Evolutionary conservation across 2,888 invertebrate genomes (phyloP).

Genomic region (Scrobipalpa costella): DNA sequence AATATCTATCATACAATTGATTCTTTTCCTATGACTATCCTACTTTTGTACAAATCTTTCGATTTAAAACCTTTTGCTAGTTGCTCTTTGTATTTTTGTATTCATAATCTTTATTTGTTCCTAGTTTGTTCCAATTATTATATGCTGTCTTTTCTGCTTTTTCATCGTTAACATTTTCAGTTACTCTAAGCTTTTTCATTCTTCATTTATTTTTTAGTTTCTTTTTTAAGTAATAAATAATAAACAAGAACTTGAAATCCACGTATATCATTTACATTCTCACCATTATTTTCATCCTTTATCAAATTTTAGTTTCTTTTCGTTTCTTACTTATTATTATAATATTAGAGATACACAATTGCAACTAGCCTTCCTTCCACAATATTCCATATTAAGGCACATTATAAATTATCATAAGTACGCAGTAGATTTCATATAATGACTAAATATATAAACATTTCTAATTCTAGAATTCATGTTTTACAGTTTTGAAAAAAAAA

Average conservation of each 20-base stretch:
- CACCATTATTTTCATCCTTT: too few relatives aligned
- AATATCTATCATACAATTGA: constrained; percentile 23
- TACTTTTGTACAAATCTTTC: constrained; percentile 51
- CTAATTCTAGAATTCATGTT: neutral
- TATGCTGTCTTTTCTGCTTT: neutral
- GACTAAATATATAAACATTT: neutral
- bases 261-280: too few relatives aligned
- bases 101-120: neutral
- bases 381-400: constrained; percentile 22
- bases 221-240: too few relatives aligned
- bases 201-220: too few relatives aligned
- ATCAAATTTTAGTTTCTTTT: too few relatives aligned
- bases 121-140: neutral
- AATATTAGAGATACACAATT: too few relatives aligned
- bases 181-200: neutral
- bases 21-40: constrained; percentile 43
- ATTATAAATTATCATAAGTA: constrained; percentile 9
- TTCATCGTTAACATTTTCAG: neutral
- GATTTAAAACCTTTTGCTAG: neutral
- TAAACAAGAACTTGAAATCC: too few relatives aligned
- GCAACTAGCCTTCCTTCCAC: neutral
- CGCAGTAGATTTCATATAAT: neutral
- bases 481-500: too few relatives aligned
- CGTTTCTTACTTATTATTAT: too few relatives aligned
- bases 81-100: neutral